Evolutionary conservation across 1,140 invertebrate genomes (phyloP), one percentile per base, ranked within the genome.

Genomic region (Lordiphosa clarofinis): DNA sequence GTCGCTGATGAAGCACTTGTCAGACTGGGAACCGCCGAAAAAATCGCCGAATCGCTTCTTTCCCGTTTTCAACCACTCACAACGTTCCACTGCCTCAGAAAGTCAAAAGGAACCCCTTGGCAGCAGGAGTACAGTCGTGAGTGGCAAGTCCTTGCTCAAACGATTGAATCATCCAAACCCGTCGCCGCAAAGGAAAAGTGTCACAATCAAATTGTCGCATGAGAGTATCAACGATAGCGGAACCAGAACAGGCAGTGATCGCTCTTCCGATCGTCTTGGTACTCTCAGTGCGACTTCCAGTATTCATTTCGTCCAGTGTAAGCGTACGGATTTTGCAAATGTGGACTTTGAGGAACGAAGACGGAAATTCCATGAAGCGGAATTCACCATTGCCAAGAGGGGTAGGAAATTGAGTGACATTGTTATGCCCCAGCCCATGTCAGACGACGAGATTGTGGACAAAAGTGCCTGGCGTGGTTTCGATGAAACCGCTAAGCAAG

Each of bases 321-420:
- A 5, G 7, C 1, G 8, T 24, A 12, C n/a, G 15, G 24, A 28
- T 8, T 4, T 10, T 21, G 7, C 15, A 4, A 19, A 33, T 11
- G 0, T 49, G 1, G 54, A 15, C 8, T 75, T 75, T 31, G 48
- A 24, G 8, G 72, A 75, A 19, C 56, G 57, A 4, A 46, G 73
- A 0, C 19, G 38, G 9, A 10, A 19, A 3, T 71, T 75, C 28
- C 0, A 60, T 28, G 21, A 57, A 24, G 71, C 37, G 4, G 75
- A 82, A 40, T 81, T 38, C 49, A 72, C 76, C n/a, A 75, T 81
- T 7, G 52, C 71, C 9, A 82, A 24, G 4, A 15, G 53, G 13
- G 65, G 71, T 1, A 53, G 15, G 13, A 62, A 59, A 19, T 56
- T 75, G 47, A 63, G 48, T 33, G 66, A 75, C 0, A 5, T 35